phyloP scores from a whole-genome alignment of 2,888 invertebrate genomes.

The Polietes domitor region DNA sequence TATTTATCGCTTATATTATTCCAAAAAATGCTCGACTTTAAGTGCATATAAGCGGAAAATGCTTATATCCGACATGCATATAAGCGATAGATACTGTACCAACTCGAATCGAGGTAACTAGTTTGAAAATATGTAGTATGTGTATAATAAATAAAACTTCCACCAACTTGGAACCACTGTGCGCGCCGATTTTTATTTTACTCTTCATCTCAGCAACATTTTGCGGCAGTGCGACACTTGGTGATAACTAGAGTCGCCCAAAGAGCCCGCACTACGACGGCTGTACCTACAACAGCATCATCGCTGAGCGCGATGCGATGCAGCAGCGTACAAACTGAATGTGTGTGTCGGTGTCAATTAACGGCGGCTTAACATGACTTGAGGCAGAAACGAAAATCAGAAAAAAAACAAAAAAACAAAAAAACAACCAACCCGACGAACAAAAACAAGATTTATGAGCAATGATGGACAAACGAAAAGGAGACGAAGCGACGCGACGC shows the following conservation, averaged over 20 bases:
- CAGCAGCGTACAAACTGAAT: conserved; percentile 59
- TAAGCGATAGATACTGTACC: no score
- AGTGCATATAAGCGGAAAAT: no score
- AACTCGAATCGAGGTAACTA: no score
- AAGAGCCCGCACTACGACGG: neutral
- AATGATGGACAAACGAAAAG: conserved; percentile 28
- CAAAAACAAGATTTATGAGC: conserved; percentile 61
- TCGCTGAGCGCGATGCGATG: no score
- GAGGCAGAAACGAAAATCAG: conserved; percentile 34
- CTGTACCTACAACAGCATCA: no score
- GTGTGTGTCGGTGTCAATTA: conserved; percentile 70
- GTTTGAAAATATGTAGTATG: no score
- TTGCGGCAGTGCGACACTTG: conserved; percentile 59
- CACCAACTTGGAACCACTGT: conserved; percentile 1
- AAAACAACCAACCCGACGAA: neutral
- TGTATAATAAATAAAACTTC: no score
- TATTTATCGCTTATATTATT: no score
- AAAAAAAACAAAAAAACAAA: conserved; percentile 1
- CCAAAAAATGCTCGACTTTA: no score
- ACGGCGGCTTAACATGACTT: conserved; percentile 68
- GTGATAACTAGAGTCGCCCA: conserved; percentile 62
- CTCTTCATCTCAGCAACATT: neutral
- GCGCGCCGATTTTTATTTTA: neutral
- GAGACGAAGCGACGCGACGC: conserved; percentile 29
- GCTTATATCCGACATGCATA: no score